Evolutionary conservation across 2,888 invertebrate species (phyloP).

Genomic region (Thecocarcelia acutangulata): DNA sequence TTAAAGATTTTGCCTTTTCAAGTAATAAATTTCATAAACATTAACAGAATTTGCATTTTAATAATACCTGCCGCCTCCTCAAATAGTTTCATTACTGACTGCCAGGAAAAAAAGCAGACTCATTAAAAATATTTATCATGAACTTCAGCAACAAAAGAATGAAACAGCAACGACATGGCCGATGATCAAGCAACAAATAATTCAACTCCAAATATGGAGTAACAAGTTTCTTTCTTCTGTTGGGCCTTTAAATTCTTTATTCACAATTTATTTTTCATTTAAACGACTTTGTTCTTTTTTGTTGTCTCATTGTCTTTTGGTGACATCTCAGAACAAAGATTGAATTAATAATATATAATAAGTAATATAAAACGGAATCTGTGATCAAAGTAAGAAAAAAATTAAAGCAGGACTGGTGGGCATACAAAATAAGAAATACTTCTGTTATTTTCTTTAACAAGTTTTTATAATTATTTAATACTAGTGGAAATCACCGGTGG

Average conservation of each 20-base stretch:
- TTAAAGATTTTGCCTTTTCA: no score
- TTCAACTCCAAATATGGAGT: slow-evolving; percentile 65
- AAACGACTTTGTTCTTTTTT: slow-evolving; percentile 35
- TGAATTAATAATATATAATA: slow-evolving; percentile 9
- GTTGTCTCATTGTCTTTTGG: slow-evolving; percentile 52
- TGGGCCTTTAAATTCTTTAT: slow-evolving; percentile 9
- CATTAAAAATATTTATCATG: slow-evolving; percentile 20
- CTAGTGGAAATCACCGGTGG: no score
- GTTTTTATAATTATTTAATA: no score
- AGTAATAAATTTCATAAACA: slow-evolving; percentile 2
- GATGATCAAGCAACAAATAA: slow-evolving; percentile 11
- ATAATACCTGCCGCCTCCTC: slow-evolving; percentile 37
- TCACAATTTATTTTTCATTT: slow-evolving; percentile 49
- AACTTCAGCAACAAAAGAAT: slow-evolving; percentile 9
- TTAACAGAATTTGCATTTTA: slow-evolving; percentile 17
- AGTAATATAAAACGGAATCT: slow-evolving; percentile 17
- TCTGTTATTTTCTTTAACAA: no score
- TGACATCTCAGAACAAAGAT: slow-evolving; percentile 47
- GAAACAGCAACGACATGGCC: slow-evolving; percentile 19
- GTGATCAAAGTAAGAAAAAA: not conserved
- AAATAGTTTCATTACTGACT: slow-evolving; percentile 14
- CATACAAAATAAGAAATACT: no score
- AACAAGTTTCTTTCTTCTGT: slow-evolving; percentile 54
- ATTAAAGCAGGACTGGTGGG: no score
- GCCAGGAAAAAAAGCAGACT: slow-evolving; percentile 8